Conservation (phyloP, 2,888 invertebrate species). For the Odontomyia ornata region DNA sequence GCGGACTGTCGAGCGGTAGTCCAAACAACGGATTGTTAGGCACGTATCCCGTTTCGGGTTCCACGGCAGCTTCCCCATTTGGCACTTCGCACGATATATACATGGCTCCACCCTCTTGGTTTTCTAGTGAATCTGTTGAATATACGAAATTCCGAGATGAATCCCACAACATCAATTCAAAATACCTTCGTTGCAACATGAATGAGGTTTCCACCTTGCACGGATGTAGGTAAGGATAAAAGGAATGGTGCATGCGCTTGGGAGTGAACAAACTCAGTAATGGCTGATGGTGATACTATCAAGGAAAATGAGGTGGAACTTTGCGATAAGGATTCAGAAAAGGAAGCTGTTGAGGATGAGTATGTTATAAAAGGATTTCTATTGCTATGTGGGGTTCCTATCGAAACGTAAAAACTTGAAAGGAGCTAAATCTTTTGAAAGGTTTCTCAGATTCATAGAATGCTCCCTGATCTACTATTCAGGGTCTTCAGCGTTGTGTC, state of each 20-base stretch:
- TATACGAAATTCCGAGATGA: slow-evolving; percentile 34
- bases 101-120: slow-evolving; percentile 66
- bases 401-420: slow-evolving; percentile 21
- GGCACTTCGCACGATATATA: slow-evolving; percentile 66
- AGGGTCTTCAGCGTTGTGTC: background rate
- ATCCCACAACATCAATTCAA: background rate
- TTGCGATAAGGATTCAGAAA: background rate
- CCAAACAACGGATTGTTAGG: slow-evolving; percentile 66
- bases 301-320: slow-evolving; percentile 7
- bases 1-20: slow-evolving; percentile 64
- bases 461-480: background rate
- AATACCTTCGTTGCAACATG: background rate
- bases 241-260: slow-evolving; percentile 30
- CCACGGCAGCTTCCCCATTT: slow-evolving; percentile 63
- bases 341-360: background rate
- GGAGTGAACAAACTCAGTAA: background rate
- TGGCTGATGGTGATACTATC: background rate
- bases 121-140: slow-evolving; percentile 63
- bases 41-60: slow-evolving; percentile 65
- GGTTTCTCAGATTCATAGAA: slow-evolving; percentile 3
- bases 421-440: slow-evolving; percentile 7
- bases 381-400: slow-evolving; percentile 29
- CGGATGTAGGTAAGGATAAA: background rate
- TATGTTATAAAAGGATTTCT: background rate
- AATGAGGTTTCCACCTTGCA: background rate